Evolutionary conservation across 2,888 invertebrate genomes (phyloP).

Genomic region (Trileptium ribeirensis): DNA sequence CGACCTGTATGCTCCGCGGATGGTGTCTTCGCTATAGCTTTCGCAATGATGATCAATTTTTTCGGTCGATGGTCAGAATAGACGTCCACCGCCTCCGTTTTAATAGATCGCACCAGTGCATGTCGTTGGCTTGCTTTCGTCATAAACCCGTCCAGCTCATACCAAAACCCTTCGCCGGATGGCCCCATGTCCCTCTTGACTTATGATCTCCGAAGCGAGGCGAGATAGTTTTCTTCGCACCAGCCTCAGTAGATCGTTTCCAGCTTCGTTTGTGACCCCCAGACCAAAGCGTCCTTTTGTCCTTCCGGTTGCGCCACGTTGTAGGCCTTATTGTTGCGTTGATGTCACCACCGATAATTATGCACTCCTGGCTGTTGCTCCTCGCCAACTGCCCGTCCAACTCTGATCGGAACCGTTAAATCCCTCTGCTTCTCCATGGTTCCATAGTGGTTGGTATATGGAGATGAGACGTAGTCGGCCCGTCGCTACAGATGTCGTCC

Average conservation of each 20-base stretch:
- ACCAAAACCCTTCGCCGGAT: background rate
- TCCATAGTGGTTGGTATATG: background rate
- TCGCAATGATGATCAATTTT: background rate
- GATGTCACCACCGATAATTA: constrained; percentile 4
- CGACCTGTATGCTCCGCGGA: too few species aligned
- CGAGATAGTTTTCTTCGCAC: too few species aligned
- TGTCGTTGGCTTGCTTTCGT: background rate
- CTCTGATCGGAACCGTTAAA: background rate
- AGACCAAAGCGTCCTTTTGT: background rate
- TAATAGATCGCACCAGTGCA: background rate
- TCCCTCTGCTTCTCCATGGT: constrained; percentile 14
- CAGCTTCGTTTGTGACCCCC: background rate
- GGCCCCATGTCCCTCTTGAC: background rate
- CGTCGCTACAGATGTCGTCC: background rate
- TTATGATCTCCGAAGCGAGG: background rate
- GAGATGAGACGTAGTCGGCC: background rate
- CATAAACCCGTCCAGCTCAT: background rate
- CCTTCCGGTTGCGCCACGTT: background rate
- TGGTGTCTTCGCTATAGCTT: too few species aligned
- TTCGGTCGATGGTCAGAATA: constrained; percentile 1
- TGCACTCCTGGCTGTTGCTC: background rate
- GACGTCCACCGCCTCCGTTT: background rate
- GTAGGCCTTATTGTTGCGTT: background rate
- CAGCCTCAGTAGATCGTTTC: background rate
- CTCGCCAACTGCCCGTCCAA: background rate